Conservation (phyloP, 2,113 vertebrate species). For the Steatornis caripensis region DNA sequence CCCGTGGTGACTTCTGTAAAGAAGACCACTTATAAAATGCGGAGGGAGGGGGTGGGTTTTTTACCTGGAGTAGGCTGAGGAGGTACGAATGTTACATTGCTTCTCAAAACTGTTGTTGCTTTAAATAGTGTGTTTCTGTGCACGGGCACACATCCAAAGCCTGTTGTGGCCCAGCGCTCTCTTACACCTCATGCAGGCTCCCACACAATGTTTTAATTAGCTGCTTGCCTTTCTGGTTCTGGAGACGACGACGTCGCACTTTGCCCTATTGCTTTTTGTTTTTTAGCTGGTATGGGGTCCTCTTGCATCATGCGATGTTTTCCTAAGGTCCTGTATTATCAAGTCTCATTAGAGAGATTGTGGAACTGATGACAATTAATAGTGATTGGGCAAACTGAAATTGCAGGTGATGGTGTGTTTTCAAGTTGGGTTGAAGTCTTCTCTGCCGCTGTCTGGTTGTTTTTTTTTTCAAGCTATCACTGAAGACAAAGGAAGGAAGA, state of each 20-base stretch:
- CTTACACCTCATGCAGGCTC: slow-evolving; percentile 45
- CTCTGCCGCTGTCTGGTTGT: neutral
- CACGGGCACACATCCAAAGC: slow-evolving; percentile 18
- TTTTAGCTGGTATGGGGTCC: neutral
- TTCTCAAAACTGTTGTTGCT: slow-evolving; percentile 14
- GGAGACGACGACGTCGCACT: neutral
- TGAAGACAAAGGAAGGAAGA: neutral
- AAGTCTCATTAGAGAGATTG: neutral
- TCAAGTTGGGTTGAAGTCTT: neutral
- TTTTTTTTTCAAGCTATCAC: neutral
- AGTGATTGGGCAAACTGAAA: neutral
- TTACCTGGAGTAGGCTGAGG: neutral
- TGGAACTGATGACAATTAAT: neutral
- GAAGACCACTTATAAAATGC: neutral
- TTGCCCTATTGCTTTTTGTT: neutral
- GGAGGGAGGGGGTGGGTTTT: neutral
- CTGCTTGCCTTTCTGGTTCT: slow-evolving; percentile 43
- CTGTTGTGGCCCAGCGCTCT: slow-evolving; percentile 41
- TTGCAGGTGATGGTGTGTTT: neutral
- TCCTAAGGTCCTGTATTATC: neutral
- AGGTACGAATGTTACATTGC: neutral
- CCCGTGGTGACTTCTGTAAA: neutral
- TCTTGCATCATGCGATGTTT: accelerated
- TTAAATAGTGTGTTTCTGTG: slow-evolving; percentile 51
- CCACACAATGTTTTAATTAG: slow-evolving; percentile 57